phyloP scores from a whole-genome alignment of 2,113 vertebrate genomes.

The Pongo pygmaeus region DNA sequence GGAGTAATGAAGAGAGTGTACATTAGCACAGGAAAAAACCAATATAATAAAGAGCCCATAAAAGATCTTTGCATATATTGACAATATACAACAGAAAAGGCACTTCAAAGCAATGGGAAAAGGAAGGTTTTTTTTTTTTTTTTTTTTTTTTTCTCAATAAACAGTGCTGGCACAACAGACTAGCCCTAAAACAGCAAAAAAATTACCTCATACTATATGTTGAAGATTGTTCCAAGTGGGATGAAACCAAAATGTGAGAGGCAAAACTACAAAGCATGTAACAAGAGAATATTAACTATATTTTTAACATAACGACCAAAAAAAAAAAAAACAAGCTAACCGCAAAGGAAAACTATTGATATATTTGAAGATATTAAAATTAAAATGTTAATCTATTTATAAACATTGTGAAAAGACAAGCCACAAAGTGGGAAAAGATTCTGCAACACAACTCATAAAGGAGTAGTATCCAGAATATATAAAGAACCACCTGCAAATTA shows the following conservation, averaged over 20 bases:
- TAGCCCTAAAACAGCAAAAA: not conserved
- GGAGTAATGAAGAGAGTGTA: not conserved
- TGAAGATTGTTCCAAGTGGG: not conserved
- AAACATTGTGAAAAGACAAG: slow-evolving; percentile 38
- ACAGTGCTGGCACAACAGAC: not conserved
- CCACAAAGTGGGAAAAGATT: not conserved
- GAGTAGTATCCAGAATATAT: not conserved
- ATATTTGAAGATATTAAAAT: slow-evolving; percentile 44
- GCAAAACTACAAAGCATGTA: not conserved
- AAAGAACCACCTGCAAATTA: not conserved
- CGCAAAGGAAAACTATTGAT: not conserved
- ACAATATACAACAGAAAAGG: not conserved
- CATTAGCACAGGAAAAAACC: not conserved
- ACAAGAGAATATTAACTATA: slow-evolving; percentile 5
- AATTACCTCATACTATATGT: not conserved
- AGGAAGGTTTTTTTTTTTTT: not conserved
- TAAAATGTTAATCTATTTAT: slow-evolving; percentile 37
- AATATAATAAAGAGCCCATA: not conserved
- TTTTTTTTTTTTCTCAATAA: not conserved
- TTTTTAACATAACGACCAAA: not conserved
- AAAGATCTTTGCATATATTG: not conserved
- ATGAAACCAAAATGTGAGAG: not conserved
- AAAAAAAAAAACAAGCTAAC: slow-evolving; percentile 25
- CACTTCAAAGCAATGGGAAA: not conserved
- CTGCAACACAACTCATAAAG: slow-evolving; percentile 18